A percentile compares a stretch with the other conserved stretches of the same genome.
Conservation (phyloP, 1,140 invertebrate genomes). For the Papilio machaon region DNA sequence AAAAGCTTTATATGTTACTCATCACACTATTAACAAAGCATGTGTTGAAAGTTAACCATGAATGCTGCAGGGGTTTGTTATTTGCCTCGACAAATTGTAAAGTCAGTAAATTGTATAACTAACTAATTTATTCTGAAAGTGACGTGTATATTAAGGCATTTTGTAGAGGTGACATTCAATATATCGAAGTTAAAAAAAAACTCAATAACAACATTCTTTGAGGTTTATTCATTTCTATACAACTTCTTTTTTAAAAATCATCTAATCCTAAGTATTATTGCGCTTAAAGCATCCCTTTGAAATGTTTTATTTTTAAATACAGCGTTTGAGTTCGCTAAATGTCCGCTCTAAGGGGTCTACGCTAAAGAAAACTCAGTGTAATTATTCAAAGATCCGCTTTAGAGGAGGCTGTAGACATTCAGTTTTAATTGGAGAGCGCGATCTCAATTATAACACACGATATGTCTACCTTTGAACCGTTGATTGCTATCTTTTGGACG, state of each 20-base stretch:
- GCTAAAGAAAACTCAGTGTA: slow-evolving; percentile 63
- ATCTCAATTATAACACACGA: slow-evolving; percentile 73
- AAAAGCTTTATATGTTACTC: slow-evolving; percentile 1
- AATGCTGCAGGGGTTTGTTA: background rate
- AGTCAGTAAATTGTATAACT: no score
- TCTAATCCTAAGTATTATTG: slow-evolving; percentile 38
- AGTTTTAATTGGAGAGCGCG: slow-evolving; percentile 74
- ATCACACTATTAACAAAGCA: background rate
- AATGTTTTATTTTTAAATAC: slow-evolving; percentile 42
- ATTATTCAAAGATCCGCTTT: slow-evolving; percentile 67
- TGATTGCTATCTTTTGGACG: slow-evolving; percentile 67
- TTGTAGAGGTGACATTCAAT: no score
- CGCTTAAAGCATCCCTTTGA: slow-evolving; percentile 35
- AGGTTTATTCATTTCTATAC: background rate
- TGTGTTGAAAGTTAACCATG: background rate
- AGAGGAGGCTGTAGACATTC: slow-evolving; percentile 65
- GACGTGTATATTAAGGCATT: no score
- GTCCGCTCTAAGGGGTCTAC: slow-evolving; percentile 48
- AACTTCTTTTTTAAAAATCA: background rate
- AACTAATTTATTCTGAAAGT: no score
- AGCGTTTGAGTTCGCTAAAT: slow-evolving; percentile 58
- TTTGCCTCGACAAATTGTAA: no score
- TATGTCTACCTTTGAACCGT: slow-evolving; percentile 70
- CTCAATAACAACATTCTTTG: background rate
- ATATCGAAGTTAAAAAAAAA: background rate